Base-by-base conservation (phyloP, 2,797 vertebrate species). In the Nyctibius grandis region DNA sequence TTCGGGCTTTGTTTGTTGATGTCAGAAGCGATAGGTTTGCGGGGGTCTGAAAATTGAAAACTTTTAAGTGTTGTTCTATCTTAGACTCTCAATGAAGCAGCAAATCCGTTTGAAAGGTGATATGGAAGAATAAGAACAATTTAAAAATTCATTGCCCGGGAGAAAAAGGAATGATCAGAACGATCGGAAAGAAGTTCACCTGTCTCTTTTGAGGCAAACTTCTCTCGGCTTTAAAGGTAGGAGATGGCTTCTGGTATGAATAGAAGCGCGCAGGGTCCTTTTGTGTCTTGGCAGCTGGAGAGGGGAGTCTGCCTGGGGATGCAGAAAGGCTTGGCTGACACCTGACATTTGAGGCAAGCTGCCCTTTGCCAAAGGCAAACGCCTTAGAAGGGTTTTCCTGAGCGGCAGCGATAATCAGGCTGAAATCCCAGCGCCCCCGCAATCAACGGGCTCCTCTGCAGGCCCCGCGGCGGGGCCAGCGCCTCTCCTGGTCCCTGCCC, bases 1-100 rank as follows among this genome's bases (percentile, higher is more conserved):
- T 96, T 96, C 7, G 64, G 96, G 95, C 95, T 95, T 91, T 89
- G 95, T 85, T 95, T 94, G 86, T 73, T 85, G 76, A 28, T 93
- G 89, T 88, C 81, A 22, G 64, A 74, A 94, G 91, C 9, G 16
- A 77, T 15, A 45, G 81, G 72, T 48, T 94, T 76, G 68, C 75
- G 0, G 1, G 76, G 79, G 79, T 70, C 91, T 94, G 94, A 79
- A 91, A 95, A 96, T 91, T 38, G 94, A 74, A 92, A 94, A 72
- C 63, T 82, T 85, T 50, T 63, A 51, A 77, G 90, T 36, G 42
- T 80, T 93, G n/a, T 59, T 82, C 79, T 51, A 1, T 47, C 45
- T 57, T 20, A 68, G 80, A 42, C 81, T 91, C 50, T 5, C 56
- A 64, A 5, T 33, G 50, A 60, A 65, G 85, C 87, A 94, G 74